Base-by-base conservation (phyloP, 2,888 invertebrate genomes). In the Nasonia oneida region DNA sequence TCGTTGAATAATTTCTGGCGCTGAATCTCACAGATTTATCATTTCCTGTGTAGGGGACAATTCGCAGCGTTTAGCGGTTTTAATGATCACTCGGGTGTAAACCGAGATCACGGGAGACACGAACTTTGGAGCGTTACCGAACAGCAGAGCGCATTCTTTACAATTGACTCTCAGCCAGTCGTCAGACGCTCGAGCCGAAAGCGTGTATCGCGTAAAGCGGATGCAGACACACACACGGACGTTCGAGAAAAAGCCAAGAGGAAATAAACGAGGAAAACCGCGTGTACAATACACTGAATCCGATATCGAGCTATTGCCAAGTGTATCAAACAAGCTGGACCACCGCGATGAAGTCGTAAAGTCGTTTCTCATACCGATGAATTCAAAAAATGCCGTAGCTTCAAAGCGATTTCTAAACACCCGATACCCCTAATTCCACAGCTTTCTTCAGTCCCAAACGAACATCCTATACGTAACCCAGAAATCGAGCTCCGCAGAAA, bases 161-260 rank as follows among this genome's bases (percentile, higher is more conserved):
- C 70, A 64, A 80, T 76, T 50, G 76, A 70, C 57, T 83, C 75
- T 53, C 3, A 57, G 74, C 67, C 73, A 83, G 57, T 71, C 70
- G 47, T 57, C 37, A 53, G 18, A 75, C 23, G 39, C 10, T 23
- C 2, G 8, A 42, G 39, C 39, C 39, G 23, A 42, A 42, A 8
- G 15, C 14, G 6, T 29, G 61, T 73, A n/a, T 12, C 23, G 23
- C 23, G 23, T 23, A 23, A 23, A 23, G 23, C 42, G 73, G 10
- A 6, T 5, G 23, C 57, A 57, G 3, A 61, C 18, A 12, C 8
- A 61, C 6, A 23, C 61, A n/a, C 12, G 29, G 5, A 61, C 3
- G 33, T 12, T n/a, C 4, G 3, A 33, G 33, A 29, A 5, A 33
- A 67, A 67, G 33, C 33, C 29, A 12, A 67, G 57, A 67, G 23